Conservation (phyloP, 2,888 invertebrate species). For the Neoscelio sp. region DNA sequence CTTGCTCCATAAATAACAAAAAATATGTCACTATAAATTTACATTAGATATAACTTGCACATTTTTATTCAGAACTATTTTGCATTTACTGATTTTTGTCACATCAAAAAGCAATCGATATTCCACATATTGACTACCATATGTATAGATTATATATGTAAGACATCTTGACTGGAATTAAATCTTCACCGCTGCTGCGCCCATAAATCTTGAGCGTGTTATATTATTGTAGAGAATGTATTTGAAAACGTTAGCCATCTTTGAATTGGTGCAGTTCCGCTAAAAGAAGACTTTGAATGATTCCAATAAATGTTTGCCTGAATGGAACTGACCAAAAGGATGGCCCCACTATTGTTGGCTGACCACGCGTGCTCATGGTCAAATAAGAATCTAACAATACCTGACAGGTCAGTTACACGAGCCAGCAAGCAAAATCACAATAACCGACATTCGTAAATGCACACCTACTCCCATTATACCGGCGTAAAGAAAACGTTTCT, state of each 20-base stretch:
- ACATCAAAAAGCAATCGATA: constrained; percentile 1
- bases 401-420: constrained; percentile 76
- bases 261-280: constrained; percentile 42
- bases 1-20: too few relatives aligned
- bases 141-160: constrained; percentile 12
- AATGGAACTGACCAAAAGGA: constrained; percentile 73
- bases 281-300: constrained; percentile 55
- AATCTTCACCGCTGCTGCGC: constrained; percentile 29
- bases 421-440: constrained; percentile 77
- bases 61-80: too few relatives aligned
- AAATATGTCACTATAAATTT: too few relatives aligned
- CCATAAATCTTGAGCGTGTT: constrained; percentile 33
- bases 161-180: constrained; percentile 56
- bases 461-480: constrained; percentile 68
- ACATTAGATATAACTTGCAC: too few relatives aligned
- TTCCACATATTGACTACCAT: constrained; percentile 23
- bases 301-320: constrained; percentile 75
- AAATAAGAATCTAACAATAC: constrained; percentile 70
- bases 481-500: constrained; percentile 72
- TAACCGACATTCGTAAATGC: constrained; percentile 72
- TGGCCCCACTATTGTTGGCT: constrained; percentile 66
- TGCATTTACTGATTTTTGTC: too few relatives aligned
- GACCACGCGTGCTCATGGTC: constrained; percentile 74
- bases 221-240: constrained; percentile 25
- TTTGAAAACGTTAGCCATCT: constrained; percentile 42